These are phyloP conservation scores for Pogonocichla stellata DNA, from an alignment of 2,113 vertebrate species.

Conservation along the genomic window DNA sequence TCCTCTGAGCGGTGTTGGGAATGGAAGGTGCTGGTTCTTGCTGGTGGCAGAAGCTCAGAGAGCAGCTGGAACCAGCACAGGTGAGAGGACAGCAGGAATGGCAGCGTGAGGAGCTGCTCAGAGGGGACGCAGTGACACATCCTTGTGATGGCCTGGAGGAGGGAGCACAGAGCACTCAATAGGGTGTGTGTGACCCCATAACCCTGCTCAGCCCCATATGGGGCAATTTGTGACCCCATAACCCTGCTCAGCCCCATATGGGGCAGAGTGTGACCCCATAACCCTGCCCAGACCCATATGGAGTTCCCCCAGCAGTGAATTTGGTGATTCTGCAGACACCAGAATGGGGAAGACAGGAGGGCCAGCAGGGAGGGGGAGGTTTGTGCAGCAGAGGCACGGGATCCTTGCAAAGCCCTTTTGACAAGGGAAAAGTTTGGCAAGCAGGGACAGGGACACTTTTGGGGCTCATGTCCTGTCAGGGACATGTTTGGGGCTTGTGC, in stretches of 20 bases:
- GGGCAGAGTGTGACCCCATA: too few species aligned
- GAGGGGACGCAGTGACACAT: not conserved
- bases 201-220: too few species aligned
- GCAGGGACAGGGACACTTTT: not conserved
- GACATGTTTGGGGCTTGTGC: fast-evolving
- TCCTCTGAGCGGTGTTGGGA: fast-evolving
- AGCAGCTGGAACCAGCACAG: not conserved
- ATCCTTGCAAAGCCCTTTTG: not conserved
- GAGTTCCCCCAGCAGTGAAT: not conserved
- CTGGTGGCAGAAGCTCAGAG: not conserved
- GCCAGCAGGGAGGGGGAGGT: not conserved
- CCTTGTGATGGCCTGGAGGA: not conserved
- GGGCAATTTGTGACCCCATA: too few species aligned
- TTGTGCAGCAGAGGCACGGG: not conserved
- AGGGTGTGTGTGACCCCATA: too few species aligned
- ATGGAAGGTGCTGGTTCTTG: not conserved
- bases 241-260: too few species aligned
- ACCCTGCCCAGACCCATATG: too few species aligned
- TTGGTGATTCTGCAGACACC: not conserved
- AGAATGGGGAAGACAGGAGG: not conserved
- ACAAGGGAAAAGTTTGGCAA: not conserved
- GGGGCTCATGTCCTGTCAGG: not conserved
- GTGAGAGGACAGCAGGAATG: fast-evolving
- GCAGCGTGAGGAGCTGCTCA: fast-evolving
- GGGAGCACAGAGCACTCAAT: not conserved